Base-by-base conservation (phyloP, 1,140 invertebrate genomes). In the Hyles vespertilio region DNA sequence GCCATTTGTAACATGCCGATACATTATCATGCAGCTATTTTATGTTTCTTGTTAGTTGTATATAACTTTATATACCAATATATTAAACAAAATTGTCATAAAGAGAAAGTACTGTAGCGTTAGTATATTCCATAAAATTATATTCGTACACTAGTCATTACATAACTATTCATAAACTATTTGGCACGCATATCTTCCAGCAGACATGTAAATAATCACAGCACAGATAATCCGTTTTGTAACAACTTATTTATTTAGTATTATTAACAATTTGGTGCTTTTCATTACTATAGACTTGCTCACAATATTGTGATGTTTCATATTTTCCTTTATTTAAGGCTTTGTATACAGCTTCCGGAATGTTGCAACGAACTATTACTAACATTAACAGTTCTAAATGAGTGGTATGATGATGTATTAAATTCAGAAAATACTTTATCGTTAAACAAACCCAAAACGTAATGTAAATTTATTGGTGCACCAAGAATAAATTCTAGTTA, bases 331-430 rank as follows among this genome's bases (percentile, higher is more conserved):
- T 77, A 78, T 77, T 69, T 83, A 86, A 82, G 80, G 85, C 85
- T 85, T 86, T 88, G 85, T 88, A 88, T 65, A 88, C 85, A 86
- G 85, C 85, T 88, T 84, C 67, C 83, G 85, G 85, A 88, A 85
- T 88, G 85, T 88, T 88, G 74, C 70, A 74, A 67, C 80, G 72
- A 77, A 79, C 74, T 74, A 69, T 73, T 70, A 84, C 84, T 88
- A 88, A 88, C 78, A 77, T 40, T 40, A 40, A 40, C 36, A 5
- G 36, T 5, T 8, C 4, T 40, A 40, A 8, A 40, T 8, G 8
- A 40, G 2, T 2, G 5, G 36, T 5, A 40, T 8, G 36, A 40
- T 40, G 36, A 40, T 5, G 8, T 40, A 8, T 40, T 40, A 5
- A 40, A 40, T 5, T 40, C 8, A 40, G 8, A 40, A 40, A 40